A percentile compares a stretch with the other conserved stretches of the same genome.
phyloP scores from a whole-genome alignment of 2,797 vertebrate genomes.

The Lateolabrax maculatus region DNA sequence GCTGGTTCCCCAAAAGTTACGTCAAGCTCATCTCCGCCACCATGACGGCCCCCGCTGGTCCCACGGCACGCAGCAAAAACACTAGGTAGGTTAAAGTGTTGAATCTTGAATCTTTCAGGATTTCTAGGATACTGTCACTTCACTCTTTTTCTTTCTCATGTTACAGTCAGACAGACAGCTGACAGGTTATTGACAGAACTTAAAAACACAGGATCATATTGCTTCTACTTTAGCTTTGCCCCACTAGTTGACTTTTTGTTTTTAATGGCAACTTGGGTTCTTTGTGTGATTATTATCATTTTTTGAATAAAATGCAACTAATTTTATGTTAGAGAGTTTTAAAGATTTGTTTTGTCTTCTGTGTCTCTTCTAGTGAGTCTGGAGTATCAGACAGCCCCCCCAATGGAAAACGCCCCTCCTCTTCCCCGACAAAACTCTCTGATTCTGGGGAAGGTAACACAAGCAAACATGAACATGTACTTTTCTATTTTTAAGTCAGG shows the following conservation, averaged over 20 bases:
- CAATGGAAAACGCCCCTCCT: slow-evolving; percentile 92
- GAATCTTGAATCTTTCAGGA: too few relatives aligned
- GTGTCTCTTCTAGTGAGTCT: slow-evolving; percentile 82
- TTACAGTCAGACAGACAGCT: not conserved
- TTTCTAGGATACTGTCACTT: too few relatives aligned
- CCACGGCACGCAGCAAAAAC: slow-evolving; percentile 84
- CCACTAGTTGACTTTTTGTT: not conserved
- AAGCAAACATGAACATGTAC: not conserved
- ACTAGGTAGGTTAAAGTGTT: slow-evolving; percentile 83
- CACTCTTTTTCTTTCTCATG: not conserved
- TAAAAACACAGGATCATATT: not conserved
- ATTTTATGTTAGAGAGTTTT: not conserved
- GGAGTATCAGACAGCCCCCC: slow-evolving; percentile 94
- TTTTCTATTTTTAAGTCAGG: accelerated
- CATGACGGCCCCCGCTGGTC: slow-evolving; percentile 70
- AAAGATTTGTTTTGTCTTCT: not conserved
- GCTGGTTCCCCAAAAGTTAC: slow-evolving; percentile 99
- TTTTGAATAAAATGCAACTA: not conserved
- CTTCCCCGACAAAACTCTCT: slow-evolving; percentile 91
- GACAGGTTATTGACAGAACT: too few relatives aligned
- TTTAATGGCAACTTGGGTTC: not conserved
- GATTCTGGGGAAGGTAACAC: slow-evolving; percentile 93
- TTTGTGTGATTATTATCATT: not conserved
- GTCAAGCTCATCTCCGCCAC: slow-evolving; percentile 95
- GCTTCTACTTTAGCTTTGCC: not conserved